A percentile compares a stretch with the other conserved stretches of the same genome.
These are phyloP conservation scores for Catalaphyllia jardinei DNA, from an alignment of 64 coral and sea anemone genomes.

Conservation along the genomic window DNA sequence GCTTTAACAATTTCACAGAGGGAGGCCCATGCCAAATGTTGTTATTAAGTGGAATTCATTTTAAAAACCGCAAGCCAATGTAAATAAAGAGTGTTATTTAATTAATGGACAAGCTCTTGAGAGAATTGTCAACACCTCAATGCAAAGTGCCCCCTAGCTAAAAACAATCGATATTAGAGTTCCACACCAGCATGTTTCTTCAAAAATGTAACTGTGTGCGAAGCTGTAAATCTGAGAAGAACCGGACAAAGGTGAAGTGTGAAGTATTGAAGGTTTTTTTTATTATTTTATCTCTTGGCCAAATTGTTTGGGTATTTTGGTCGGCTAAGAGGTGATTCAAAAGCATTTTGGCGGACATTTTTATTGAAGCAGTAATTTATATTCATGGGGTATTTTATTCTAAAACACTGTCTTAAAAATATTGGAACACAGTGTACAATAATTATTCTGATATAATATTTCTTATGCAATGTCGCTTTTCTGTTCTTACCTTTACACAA, in stretches of 20 bases:
- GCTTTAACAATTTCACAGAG: neutral
- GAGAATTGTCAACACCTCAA: neutral
- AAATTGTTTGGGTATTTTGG: neutral
- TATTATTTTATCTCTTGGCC: neutral
- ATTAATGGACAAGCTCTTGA: neutral
- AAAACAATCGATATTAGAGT: neutral
- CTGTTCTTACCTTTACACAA: too few species aligned
- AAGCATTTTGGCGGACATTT: constrained; percentile 9
- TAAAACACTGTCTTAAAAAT: neutral
- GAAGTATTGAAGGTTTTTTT: too few species aligned
- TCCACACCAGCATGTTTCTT: constrained; percentile 25
- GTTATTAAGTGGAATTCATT: neutral
- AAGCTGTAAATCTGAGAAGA: constrained; percentile 17
- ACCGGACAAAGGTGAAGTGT: constrained; percentile 5
- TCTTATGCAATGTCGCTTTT: neutral
- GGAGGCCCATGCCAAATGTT: neutral
- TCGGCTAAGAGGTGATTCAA: neutral
- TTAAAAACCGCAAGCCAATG: constrained; percentile 14
- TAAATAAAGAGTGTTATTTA: constrained; percentile 22
- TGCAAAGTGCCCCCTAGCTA: neutral
- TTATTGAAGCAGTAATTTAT: constrained; percentile 33
- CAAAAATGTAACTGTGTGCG: constrained; percentile 47
- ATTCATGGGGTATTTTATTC: constrained; percentile 2
- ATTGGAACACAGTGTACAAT: neutral
- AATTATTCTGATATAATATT: neutral